Conservation (phyloP, 2,797 vertebrate genomes). For the Orientallactaga sibirica region DNA sequence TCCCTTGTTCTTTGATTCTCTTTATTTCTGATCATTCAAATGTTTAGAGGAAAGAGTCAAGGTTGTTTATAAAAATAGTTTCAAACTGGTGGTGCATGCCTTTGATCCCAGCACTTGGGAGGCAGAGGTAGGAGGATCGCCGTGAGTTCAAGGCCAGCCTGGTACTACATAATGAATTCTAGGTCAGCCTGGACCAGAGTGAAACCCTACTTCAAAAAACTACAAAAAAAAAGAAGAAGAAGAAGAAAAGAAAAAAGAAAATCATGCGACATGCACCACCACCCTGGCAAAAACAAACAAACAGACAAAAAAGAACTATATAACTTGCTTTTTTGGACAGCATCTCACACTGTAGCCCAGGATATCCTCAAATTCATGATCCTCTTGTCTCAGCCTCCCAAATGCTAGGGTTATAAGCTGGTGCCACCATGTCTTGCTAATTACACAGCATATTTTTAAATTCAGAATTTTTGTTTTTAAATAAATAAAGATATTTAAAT, state of each 20-base stretch:
- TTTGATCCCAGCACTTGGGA: no score
- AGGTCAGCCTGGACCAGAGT: no score
- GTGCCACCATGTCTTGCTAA: not conserved
- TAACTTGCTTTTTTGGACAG: not conserved
- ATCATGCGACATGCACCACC: no score
- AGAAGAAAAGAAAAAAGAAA: no score
- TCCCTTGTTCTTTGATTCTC: not conserved
- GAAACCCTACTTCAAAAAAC: no score
- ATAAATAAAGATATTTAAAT: not conserved
- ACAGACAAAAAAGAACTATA: constrained; percentile 14
- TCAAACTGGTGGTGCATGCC: not conserved
- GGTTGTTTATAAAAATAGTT: constrained; percentile 24
- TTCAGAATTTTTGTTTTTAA: not conserved
- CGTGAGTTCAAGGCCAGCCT: no score
- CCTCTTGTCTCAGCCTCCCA: not conserved
- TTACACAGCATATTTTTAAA: constrained; percentile 12
- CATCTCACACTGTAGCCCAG: not conserved
- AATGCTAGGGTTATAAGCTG: not conserved
- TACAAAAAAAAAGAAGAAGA: no score
- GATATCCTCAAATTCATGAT: not conserved
- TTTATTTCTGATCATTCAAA: constrained; percentile 40
- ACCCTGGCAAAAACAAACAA: not conserved
- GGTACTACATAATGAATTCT: no score
- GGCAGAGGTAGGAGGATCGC: no score
- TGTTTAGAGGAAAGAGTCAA: constrained; percentile 30